Evolutionary conservation across 2,797 vertebrate genomes (phyloP).

Genomic region (Urocyon cinereoargenteus): DNA sequence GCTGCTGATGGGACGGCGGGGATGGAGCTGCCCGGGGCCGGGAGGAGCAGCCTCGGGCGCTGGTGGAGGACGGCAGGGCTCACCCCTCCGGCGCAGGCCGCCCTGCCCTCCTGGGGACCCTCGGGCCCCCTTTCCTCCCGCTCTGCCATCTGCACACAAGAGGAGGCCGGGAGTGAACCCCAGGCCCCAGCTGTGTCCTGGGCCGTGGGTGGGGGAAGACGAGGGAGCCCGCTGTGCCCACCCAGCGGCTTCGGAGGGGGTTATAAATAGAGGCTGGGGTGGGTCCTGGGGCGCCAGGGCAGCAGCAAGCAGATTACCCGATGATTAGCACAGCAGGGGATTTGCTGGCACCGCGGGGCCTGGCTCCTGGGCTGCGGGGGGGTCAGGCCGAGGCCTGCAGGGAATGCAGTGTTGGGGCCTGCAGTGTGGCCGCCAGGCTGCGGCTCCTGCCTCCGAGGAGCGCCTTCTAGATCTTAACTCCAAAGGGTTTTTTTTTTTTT

Average conservation of each 20-base stretch:
- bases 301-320: slow-evolving; percentile 84
- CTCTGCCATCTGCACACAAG: too few relatives aligned
- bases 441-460: neutral
- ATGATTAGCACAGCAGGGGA: slow-evolving; percentile 81
- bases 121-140: too few relatives aligned
- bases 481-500: neutral
- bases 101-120: too few relatives aligned
- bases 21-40: neutral
- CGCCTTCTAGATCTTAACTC: neutral
- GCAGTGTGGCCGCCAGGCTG: rapidly evolving
- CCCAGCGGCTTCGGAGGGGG: slow-evolving; percentile 78
- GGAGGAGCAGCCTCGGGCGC: neutral
- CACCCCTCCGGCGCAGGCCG: neutral
- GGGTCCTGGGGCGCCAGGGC: slow-evolving; percentile 62
- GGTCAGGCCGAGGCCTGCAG: neutral
- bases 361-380: neutral
- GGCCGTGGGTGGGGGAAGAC: neutral
- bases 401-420: neutral
- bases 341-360: slow-evolving; percentile 59
- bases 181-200: neutral
- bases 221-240: neutral
- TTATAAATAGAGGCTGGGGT: slow-evolving; percentile 83
- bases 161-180: neutral
- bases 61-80: too few relatives aligned
- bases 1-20: neutral